These are phyloP conservation scores for Cyclophora punctaria DNA, from an alignment of 2,888 invertebrate species.

Conservation along the genomic window DNA sequence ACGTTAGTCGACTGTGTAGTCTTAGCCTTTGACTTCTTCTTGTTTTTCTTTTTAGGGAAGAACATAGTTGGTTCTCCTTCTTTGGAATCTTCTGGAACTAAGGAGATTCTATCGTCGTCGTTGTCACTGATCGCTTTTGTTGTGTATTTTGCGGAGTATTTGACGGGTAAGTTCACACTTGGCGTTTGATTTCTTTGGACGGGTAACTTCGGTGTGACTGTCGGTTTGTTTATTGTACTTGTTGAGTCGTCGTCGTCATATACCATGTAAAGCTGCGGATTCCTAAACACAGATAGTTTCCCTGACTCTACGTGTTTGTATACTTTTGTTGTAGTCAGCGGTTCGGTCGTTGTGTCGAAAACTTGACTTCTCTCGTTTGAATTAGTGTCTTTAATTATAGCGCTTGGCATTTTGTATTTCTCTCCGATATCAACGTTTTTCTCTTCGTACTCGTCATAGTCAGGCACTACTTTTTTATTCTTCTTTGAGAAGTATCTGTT, in stretches of 20 bases:
- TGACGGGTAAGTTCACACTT: no score
- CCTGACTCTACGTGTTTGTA: slow-evolving; percentile 29
- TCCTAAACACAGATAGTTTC: slow-evolving; percentile 55
- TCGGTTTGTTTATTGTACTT: slow-evolving; percentile 8
- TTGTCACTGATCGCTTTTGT: slow-evolving; percentile 11
- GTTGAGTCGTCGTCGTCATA: slow-evolving; percentile 37
- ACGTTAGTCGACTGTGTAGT: slow-evolving; percentile 24
- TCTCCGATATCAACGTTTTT: slow-evolving; percentile 28
- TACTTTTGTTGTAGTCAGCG: slow-evolving; percentile 16
- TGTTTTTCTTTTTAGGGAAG: slow-evolving; percentile 48
- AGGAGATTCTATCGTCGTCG: slow-evolving; percentile 45
- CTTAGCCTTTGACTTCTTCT: slow-evolving; percentile 32
- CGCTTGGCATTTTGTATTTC: slow-evolving; percentile 34
- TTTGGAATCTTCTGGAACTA: slow-evolving; percentile 41
- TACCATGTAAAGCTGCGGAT: slow-evolving; percentile 45
- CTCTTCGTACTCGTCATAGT: slow-evolving; percentile 56
- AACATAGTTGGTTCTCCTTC: slow-evolving; percentile 55
- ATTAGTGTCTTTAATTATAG: no score
- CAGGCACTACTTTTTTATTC: slow-evolving; percentile 18
- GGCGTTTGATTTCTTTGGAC: no score
- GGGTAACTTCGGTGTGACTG: no score
- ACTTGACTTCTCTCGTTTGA: no score
- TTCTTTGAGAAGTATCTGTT: slow-evolving; percentile 3
- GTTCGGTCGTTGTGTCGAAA: slow-evolving; percentile 12
- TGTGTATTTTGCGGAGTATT: slow-evolving; percentile 20